Conservation (phyloP, 2,113 vertebrate species). For the Python bivittatus region DNA sequence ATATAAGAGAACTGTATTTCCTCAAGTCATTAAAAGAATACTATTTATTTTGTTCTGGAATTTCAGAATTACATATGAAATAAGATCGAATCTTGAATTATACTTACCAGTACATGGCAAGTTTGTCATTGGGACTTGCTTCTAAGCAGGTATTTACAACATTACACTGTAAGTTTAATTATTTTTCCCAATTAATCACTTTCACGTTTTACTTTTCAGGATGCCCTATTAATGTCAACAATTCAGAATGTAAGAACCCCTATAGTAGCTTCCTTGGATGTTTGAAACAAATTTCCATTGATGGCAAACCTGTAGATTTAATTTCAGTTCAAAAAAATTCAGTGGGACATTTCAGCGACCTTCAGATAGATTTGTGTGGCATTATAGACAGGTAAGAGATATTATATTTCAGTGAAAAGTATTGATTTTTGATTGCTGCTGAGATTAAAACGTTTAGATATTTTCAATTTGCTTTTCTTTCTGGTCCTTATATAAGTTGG, state of each 20-base stretch:
- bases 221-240: constrained; percentile 76
- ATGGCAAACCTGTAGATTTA: constrained; percentile 78
- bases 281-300: constrained; percentile 82
- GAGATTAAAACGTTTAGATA: not conserved
- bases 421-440: not conserved
- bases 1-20: not conserved
- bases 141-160: not conserved
- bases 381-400: constrained; percentile 88
- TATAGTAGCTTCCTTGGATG: constrained; percentile 88
- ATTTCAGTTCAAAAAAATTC: constrained; percentile 85
- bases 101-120: not conserved
- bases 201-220: constrained; percentile 73
- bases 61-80: not conserved
- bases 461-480: constrained; percentile 6
- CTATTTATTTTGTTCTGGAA: not conserved
- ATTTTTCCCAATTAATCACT: not conserved
- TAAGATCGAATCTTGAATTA: not conserved
- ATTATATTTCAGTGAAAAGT: not conserved
- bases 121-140: not conserved
- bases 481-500: not conserved
- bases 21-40: not conserved
- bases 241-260: constrained; percentile 77
- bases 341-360: constrained; percentile 88
- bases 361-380: constrained; percentile 92
- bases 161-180: not conserved